Base-by-base conservation (phyloP, 2,113 vertebrate species). In the Edolisoma coerulescens region DNA sequence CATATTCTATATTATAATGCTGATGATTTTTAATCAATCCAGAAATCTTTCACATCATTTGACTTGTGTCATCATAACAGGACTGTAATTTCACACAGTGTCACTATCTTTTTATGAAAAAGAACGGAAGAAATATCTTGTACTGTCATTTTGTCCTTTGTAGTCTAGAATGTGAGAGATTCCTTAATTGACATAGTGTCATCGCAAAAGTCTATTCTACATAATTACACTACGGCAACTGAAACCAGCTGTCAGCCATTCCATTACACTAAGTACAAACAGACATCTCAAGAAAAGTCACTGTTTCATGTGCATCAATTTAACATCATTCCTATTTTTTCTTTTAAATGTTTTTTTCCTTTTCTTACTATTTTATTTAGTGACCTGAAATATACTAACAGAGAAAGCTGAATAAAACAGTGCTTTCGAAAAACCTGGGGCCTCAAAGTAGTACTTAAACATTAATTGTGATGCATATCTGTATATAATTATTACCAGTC, bases 211-310 rank as follows among this genome's bases (percentile, higher is more conserved):
- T 96, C 61, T 95, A 96, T 65, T 95, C 92, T 93, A 82, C 95
- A 95, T 97, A 96, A 97, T 96, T 97, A 97, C 92, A 94, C 84
- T 92, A 96, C 76, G 77, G 96, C 91, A 96, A 96, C 88, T 91
- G 89, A 97, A 97, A 96, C 95, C 97, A 97, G 94, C 97, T 97
- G 96, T 96, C 95, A 97, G 96, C 91, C 93, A 95, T 95, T 96
- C 91, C 74, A 96, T 96, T 96, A 97, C 54, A 94, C 69, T 77
- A 92, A 93, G 75, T 91, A 97, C 89, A 97, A 95, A 97, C 67
- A 97, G 93, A 97, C 89, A 93, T 93, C 90, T 96, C 89, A 97
- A 94, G 96, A 95, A 96, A 95, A 95, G 64, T 95, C 93, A 89
- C 71, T 67, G 77, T 83, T 95, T 87, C 83, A 87, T 92, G 67